These are phyloP conservation scores for Myotis daubentonii DNA, from an alignment of 2,797 vertebrate genomes.

Conservation along the genomic window DNA sequence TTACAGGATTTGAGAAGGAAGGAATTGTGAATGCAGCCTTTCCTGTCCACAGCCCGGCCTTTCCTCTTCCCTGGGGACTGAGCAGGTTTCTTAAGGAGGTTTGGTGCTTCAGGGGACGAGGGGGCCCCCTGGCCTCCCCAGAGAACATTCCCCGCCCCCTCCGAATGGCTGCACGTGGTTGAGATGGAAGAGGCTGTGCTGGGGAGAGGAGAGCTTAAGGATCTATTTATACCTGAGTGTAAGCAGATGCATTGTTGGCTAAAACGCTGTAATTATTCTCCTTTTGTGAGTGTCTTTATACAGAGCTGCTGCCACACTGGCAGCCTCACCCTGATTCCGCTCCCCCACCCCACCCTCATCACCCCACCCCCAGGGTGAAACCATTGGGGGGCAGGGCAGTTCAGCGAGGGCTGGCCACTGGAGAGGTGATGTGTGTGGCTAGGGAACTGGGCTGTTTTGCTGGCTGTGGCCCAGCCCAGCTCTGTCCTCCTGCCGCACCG, in stretches of 20 bases:
- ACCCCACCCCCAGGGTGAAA: background rate
- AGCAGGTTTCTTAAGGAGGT: background rate
- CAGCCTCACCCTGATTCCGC: background rate
- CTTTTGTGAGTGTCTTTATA: constrained; percentile 76
- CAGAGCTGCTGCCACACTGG: constrained; percentile 36
- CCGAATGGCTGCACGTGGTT: constrained; percentile 58
- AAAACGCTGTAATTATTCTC: constrained; percentile 79
- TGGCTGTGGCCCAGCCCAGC: background rate
- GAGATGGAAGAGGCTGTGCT: constrained; percentile 71
- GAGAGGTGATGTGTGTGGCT: background rate
- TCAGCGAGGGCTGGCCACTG: background rate
- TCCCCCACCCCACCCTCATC: background rate
- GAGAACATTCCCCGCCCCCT: background rate
- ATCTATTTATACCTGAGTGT: constrained; percentile 83
- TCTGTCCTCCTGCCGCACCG: background rate
- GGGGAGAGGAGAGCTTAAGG: constrained; percentile 71
- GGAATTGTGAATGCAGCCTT: background rate
- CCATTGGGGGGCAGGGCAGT: background rate
- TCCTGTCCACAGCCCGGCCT: background rate
- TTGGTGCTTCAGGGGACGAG: background rate
- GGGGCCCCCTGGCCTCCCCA: constrained; percentile 41
- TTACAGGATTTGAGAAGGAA: background rate
- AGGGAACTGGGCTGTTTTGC: background rate
- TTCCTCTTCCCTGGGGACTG: background rate
- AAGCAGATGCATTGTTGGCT: constrained; percentile 79